Conservation (phyloP, 2,113 vertebrate species). For the Muntiacus muntjak region DNA sequence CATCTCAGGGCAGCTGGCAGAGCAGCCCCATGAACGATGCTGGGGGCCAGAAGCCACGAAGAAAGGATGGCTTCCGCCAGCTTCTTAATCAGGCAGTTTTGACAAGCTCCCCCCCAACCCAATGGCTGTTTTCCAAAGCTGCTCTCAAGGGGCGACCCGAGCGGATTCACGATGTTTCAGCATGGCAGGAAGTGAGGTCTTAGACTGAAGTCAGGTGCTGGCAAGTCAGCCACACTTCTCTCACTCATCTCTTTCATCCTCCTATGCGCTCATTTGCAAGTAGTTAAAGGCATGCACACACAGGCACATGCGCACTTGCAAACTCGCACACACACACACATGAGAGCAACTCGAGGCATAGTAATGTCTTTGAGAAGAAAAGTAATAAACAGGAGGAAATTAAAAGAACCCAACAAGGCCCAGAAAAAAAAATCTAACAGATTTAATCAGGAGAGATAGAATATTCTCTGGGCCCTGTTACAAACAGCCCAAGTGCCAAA, state of each 20-base stretch:
- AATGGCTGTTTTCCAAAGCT: not conserved
- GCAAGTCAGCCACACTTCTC: not conserved
- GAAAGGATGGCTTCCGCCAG: not conserved
- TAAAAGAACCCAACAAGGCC: not conserved
- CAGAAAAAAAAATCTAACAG: not conserved
- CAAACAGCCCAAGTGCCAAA: not conserved
- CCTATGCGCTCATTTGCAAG: not conserved
- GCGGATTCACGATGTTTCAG: not conserved
- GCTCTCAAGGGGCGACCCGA: not conserved
- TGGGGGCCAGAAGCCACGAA: not conserved
- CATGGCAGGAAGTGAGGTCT: not conserved
- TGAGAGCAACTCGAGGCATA: not conserved
- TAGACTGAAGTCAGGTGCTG: not conserved
- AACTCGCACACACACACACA: too few species aligned
- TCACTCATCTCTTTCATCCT: not conserved
- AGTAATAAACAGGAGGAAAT: not conserved
- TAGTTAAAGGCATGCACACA: not conserved
- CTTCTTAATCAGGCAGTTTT: not conserved
- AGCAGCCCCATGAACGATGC: accelerated
- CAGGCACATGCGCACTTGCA: not conserved
- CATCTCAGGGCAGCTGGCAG: accelerated
- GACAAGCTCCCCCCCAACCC: not conserved
- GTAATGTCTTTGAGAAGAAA: not conserved
- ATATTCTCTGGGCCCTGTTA: not conserved
- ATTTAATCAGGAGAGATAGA: not conserved